Conservation (phyloP, 2,797 vertebrate species). For the Sarcophilus harrisii region DNA sequence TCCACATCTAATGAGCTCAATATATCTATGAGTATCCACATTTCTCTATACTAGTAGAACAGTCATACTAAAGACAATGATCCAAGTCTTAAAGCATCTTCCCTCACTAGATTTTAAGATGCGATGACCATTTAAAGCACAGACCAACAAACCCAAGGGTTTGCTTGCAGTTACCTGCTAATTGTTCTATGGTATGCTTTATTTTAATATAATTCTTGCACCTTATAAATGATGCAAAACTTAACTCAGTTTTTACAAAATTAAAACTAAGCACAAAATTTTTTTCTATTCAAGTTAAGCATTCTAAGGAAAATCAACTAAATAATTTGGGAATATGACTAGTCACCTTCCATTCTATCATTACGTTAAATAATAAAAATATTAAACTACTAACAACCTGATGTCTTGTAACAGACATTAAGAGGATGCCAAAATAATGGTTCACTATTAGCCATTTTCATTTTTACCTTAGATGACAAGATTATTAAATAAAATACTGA, state of each 20-base stretch:
- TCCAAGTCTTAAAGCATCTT: not conserved
- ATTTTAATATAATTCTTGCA: not conserved
- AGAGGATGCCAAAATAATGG: not conserved
- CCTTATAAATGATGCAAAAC: not conserved
- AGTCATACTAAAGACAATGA: not conserved
- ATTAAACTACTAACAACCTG: not conserved
- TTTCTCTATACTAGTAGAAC: not conserved
- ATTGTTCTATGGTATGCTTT: not conserved
- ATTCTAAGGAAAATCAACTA: not conserved
- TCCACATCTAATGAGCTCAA: not conserved
- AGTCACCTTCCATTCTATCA: not conserved
- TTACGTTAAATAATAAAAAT: not conserved
- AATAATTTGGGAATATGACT: not conserved
- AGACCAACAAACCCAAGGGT: not conserved
- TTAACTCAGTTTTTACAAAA: not conserved
- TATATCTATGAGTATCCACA: not conserved
- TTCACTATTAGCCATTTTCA: not conserved
- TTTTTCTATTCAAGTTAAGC: not conserved
- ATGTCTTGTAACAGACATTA: not conserved
- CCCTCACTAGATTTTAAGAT: not conserved
- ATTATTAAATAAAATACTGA: not conserved
- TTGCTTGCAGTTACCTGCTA: not conserved
- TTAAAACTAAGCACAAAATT: not conserved
- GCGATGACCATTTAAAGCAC: not conserved
- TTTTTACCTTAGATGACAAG: not conserved